Base-by-base conservation (phyloP, 2,113 vertebrate species). In the Datnioides undecimradiatus region DNA sequence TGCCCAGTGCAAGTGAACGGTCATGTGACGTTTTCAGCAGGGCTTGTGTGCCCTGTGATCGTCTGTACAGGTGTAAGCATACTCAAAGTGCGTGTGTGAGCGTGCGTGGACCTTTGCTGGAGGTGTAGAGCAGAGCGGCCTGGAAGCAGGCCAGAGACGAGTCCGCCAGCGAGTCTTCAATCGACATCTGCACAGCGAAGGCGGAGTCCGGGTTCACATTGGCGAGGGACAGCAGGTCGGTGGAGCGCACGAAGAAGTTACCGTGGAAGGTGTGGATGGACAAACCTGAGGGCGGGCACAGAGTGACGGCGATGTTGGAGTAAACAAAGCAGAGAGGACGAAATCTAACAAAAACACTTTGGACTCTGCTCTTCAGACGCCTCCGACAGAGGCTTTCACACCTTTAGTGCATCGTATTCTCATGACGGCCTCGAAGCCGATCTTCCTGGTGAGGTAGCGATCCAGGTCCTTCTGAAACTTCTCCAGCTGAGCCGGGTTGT, bases 191-290 rank as follows among this genome's bases (percentile, higher is more conserved):
- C 40, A 99, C 98, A n/a, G 98, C 97, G 84, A 97, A 99, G 82
- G 97, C 97, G 25, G 97, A 97, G 89, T 99, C 98, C 2, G 98
- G 98, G 92, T 97, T 99, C 83, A 99, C 96, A 45, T 99, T 99
- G 74, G 98, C 97, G 82, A 99, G 96, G 29, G 98, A 99, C 71
- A 99, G 90, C 85, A 99, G 93, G 90, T 99, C 98, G 48, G 98
- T 99, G 77, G 98, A 99, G 72, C 98, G 96, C 65, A 99, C 98
- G 74, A 99, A 99, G 94, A 99, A 99, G 92, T 99, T 99, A 5
- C 98, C 98, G 13, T 99, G 98, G 67, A 99, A 99, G 40, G 98
- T 99, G 57, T 99, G 98, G 95, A 99, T 99, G 65, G 98, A 99
- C 78, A 99, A 95, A 87, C 98, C 98, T 99, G 90, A 77, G 75